Evolutionary conservation across 2,888 invertebrate genomes (phyloP).

Genomic region (Morpho deidamia): DNA sequence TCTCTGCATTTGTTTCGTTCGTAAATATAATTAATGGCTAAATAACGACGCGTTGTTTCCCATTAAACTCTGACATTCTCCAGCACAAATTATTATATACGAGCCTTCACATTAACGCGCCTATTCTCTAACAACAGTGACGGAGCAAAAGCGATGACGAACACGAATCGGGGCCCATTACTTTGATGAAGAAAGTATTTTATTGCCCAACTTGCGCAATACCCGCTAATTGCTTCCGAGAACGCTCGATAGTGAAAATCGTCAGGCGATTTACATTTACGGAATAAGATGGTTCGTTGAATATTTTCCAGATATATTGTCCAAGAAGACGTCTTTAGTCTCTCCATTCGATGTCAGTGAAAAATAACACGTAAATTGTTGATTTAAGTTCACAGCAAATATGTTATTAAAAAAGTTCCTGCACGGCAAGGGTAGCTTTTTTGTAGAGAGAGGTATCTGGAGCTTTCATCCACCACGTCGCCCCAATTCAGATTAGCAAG

Average conservation of each 20-base stretch:
- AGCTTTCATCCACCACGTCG: too few species aligned
- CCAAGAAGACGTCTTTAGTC: too few species aligned
- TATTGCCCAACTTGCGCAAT: conserved; percentile 40
- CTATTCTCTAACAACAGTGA: conserved; percentile 25
- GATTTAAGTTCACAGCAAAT: too few species aligned
- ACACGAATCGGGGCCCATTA: conserved; percentile 48
- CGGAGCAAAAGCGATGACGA: conserved; percentile 22
- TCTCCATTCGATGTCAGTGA: too few species aligned
- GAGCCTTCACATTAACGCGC: conserved; percentile 9
- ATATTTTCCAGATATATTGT: too few species aligned
- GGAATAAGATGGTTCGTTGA: too few species aligned
- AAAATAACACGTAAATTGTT: too few species aligned
- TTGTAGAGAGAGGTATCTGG: too few species aligned
- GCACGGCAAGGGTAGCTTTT: too few species aligned
- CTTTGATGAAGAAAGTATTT: conserved; percentile 59
- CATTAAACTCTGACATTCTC: neutral
- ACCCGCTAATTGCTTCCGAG: conserved; percentile 41
- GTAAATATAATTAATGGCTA: conserved; percentile 5
- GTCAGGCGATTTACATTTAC: conserved; percentile 15
- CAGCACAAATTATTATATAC: neutral
- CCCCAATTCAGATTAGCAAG: too few species aligned
- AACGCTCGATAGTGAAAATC: conserved; percentile 18
- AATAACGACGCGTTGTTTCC: neutral
- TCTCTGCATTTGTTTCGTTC: conserved; percentile 25
- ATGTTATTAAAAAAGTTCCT: too few species aligned